A percentile compares a stretch with the other conserved stretches of the same genome.
phyloP scores from a whole-genome alignment of 2,113 vertebrate species.

The Caranx melampygus region DNA sequence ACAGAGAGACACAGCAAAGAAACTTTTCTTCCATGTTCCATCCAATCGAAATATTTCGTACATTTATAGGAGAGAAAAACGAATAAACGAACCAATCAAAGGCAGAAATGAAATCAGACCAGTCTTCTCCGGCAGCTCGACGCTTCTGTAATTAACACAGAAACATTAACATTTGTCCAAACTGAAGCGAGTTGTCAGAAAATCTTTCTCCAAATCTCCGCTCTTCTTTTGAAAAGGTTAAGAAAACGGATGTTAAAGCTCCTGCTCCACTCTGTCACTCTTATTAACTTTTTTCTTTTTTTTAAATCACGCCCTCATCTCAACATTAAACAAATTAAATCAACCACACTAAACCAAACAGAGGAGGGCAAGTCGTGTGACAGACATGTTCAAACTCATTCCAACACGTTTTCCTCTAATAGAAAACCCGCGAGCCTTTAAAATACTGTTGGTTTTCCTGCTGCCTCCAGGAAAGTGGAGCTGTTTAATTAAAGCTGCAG shows the following conservation, averaged over 20 bases:
- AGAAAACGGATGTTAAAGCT: slow-evolving; percentile 40
- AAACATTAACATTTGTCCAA: slow-evolving; percentile 22
- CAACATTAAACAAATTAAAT: slow-evolving; percentile 79
- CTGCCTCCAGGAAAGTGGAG: slow-evolving; percentile 26
- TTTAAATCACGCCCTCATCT: neutral
- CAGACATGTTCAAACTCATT: slow-evolving; percentile 77
- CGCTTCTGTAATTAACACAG: slow-evolving; percentile 20
- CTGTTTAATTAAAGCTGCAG: slow-evolving; percentile 42
- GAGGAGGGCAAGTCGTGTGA: slow-evolving; percentile 64
- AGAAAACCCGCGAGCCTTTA: slow-evolving; percentile 30
- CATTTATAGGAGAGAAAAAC: neutral
- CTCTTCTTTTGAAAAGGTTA: slow-evolving; percentile 74
- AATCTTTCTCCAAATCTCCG: slow-evolving; percentile 55
- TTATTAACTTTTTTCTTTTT: slow-evolving; percentile 71
- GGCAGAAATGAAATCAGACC: neutral
- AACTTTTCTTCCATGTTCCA: neutral
- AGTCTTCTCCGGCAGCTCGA: neutral
- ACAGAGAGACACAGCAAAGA: neutral
- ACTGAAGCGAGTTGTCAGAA: slow-evolving; percentile 35
- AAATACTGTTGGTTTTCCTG: slow-evolving; percentile 56
- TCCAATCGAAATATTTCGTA: neutral
- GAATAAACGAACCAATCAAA: neutral
- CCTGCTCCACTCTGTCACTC: slow-evolving; percentile 48
- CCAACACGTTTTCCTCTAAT: slow-evolving; percentile 70
- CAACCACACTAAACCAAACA: slow-evolving; percentile 75